phyloP scores from a whole-genome alignment of 1,140 invertebrate genomes.

The Sminthurinus signatus region DNA sequence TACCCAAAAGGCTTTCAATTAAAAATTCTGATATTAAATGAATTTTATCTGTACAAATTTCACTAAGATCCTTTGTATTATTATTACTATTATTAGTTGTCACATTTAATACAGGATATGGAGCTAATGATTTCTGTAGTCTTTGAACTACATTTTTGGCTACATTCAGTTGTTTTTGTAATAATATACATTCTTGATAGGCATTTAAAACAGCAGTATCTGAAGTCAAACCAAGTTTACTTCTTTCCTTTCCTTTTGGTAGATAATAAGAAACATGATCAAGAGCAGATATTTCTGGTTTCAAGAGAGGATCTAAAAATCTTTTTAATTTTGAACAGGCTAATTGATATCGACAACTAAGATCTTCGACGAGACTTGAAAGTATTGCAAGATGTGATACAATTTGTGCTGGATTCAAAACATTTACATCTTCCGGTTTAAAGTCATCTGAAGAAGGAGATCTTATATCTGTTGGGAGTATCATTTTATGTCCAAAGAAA shows the following conservation, averaged over 20 bases:
- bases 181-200: slow-evolving; percentile 70
- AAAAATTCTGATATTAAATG: slow-evolving; percentile 69
- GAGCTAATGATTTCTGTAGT: slow-evolving; percentile 53
- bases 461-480: slow-evolving; percentile 59
- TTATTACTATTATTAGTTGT: slow-evolving; percentile 16
- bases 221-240: slow-evolving; percentile 53
- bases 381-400: slow-evolving; percentile 54
- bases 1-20: slow-evolving; percentile 64
- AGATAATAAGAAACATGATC: slow-evolving; percentile 73
- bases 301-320: slow-evolving; percentile 64
- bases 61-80: slow-evolving; percentile 45
- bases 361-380: slow-evolving; percentile 63
- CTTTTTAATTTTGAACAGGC: slow-evolving; percentile 72
- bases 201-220: too few species aligned
- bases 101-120: slow-evolving; percentile 29
- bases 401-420: slow-evolving; percentile 38
- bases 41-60: slow-evolving; percentile 67
- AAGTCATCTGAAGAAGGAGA: neutral
- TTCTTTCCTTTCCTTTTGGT: slow-evolving; percentile 51
- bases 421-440: slow-evolving; percentile 24
- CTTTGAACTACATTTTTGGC: slow-evolving; percentile 64
- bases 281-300: slow-evolving; percentile 67
- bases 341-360: slow-evolving; percentile 74
- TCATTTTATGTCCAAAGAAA: slow-evolving; percentile 82
- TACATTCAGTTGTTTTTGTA: slow-evolving; percentile 72